Evolutionary conservation across 2,113 vertebrate species (phyloP), one percentile per base, ranked within the genome.

Genomic region (Cyrtonyx montezumae): DNA sequence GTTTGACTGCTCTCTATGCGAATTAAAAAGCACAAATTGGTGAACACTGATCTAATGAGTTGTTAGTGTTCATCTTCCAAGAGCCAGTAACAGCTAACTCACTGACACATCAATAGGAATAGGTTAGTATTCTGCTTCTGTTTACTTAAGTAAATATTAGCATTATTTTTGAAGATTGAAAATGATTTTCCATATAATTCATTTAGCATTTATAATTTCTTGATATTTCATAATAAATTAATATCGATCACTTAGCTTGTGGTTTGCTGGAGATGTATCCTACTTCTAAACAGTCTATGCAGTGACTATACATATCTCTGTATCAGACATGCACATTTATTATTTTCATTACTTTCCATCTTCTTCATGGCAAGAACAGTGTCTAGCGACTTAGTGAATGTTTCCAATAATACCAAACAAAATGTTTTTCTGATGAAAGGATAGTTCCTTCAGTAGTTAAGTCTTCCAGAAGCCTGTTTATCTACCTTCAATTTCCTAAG

Each of bases 121-220:
- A 68, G 23, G 36, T 86, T 77, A 68, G 30, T 67, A 66, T 90
- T 78, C 37, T 79, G 8, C 58, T 90, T 84, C 83, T 77, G 40
- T 80, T 51, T 81, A 28, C 88, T 96, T 63, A 79, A 79, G 84
- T 68, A 95, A 89, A 85, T 65, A 68, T 25, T 49, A 76, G 19
- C 26, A 69, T 18, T 81, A 20, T 75, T 45, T 79, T 68, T 61
- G 53, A 62, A 92, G 75, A 87, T 28, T 88, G 63, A 92, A 94
- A 93, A 62, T 65, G 22, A 53, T 63, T 91, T 94, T 80, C 23
- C 8, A 32, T 18, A 23, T 71, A 83, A 53, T 56, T 91, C 46
- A 55, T 92, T 95, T 62, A 22, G 61, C 73, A 80, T 91, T 91
- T 96, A 79, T 77, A 97, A 97, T 97, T 93, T 70, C 73, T 76